Evolutionary conservation across 2,113 vertebrate species (phyloP), one percentile per base, ranked within the genome.

Genomic region (Megatriorchis doriae): DNA sequence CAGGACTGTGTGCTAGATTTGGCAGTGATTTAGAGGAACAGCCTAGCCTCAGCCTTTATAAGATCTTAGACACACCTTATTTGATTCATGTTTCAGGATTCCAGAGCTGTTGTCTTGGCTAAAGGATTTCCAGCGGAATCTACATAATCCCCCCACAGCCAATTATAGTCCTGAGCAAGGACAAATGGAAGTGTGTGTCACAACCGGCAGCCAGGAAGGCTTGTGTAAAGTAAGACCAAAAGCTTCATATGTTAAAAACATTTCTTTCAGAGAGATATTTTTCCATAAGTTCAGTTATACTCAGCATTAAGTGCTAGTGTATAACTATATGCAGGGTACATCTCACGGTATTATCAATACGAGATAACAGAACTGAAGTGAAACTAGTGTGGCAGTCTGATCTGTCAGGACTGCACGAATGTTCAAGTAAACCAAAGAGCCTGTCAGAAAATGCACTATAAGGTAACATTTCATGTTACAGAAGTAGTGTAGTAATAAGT

Each of bases 181-280:
- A 53, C 98, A 99, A 94, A 99, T 99, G 99, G 99, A 99, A 59
- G 53, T 99, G 75, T 99, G 99, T 89, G 95, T 99, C 91, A 99
- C 99, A 50, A 98, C 98, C 0, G 99, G 99, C 88, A 99, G 99
- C 96, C 99, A 99, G 96, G 99, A 99, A 52, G 99, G 99, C 32
- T 98, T 99, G 82, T 98, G 97, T 94, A 99, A 99, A 98, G 99
- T 99, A 98, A 95, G 98, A 38, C 18, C 27, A 31, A 94, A 92
- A 89, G 25, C 29, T 63, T 72, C 14, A 2, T 48, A 9, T 38
- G 19, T 78, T 89, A 59, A 27, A 92, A 86, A 26, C 29, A 29
- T 61, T 85, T 94, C 4, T 71, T 91, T 61, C 21, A 38, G 48
- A 42, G 18, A 65, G 7, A 25, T 47, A 72, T 88, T 66, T 17